Evolutionary conservation across 2,888 invertebrate genomes (phyloP).

Genomic region (Oscheius myriophilus): DNA sequence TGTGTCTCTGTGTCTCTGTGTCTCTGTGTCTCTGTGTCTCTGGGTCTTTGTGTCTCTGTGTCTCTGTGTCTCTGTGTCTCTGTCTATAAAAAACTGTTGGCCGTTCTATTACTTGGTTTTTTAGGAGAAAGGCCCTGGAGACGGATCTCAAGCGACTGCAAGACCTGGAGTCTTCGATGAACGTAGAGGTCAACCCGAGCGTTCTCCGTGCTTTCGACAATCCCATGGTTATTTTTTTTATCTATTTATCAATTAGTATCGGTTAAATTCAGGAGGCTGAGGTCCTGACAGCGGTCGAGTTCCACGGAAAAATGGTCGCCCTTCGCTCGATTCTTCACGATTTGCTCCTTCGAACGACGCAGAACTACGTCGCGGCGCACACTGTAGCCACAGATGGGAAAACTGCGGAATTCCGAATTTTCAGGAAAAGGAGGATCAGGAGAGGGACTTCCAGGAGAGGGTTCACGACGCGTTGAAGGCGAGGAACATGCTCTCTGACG

Average conservation of each 20-base stretch:
- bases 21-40: too few relatives aligned
- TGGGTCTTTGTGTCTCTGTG: too few relatives aligned
- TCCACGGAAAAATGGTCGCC: conserved; percentile 16
- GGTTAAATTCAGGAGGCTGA: conserved; percentile 5
- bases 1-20: too few relatives aligned
- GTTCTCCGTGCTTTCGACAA: conserved; percentile 9
- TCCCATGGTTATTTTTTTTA: conserved; percentile 3
- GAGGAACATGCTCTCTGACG: conserved; percentile 19
- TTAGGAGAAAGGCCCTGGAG: conserved; percentile 2
- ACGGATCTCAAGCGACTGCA: conserved; percentile 15
- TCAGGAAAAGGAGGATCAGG: conserved; percentile 25
- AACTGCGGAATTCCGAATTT: not conserved
- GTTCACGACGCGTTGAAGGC: conserved; percentile 16
- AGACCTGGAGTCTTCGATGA: conserved; percentile 6
- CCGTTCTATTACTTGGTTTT: too few relatives aligned
- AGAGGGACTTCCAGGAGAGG: conserved; percentile 13
- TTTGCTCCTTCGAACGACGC: conserved; percentile 4
- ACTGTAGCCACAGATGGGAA: not conserved
- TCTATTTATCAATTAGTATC: not conserved
- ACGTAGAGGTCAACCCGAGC: conserved; percentile 10
- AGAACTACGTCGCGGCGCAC: conserved; percentile 13
- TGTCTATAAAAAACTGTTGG: too few relatives aligned
- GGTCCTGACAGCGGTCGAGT: conserved; percentile 15
- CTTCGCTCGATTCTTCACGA: conserved; percentile 5
- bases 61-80: too few relatives aligned